A percentile compares a stretch with the other conserved stretches of the same genome.
These are phyloP conservation scores for Litoditis marina DNA, from an alignment of 2,888 invertebrate species.

Conservation along the genomic window DNA sequence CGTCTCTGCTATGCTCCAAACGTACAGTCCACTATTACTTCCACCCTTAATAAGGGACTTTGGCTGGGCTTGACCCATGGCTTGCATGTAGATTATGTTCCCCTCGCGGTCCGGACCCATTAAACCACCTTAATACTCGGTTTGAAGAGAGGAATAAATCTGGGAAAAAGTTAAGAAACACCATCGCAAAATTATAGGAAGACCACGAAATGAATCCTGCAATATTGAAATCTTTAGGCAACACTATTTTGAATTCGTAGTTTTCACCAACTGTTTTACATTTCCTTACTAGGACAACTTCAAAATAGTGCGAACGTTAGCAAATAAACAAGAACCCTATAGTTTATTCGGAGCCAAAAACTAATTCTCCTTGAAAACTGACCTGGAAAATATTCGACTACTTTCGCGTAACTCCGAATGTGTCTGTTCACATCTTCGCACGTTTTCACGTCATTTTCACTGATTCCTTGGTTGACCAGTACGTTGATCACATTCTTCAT, in stretches of 20 bases:
- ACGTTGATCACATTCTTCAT: conserved; percentile 25
- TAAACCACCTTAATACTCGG: conserved; percentile 38
- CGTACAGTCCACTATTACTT: conserved; percentile 46
- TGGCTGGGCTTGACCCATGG: conserved; percentile 40
- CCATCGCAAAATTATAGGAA: no score
- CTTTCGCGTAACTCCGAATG: conserved; percentile 32
- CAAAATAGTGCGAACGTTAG: no score
- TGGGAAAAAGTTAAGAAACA: no score
- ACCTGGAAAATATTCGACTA: conserved; percentile 53
- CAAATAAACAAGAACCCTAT: no score
- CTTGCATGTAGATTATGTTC: conserved; percentile 42
- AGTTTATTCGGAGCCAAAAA: no score
- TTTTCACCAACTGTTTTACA: no score
- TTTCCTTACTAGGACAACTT: no score
- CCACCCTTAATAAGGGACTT: conserved; percentile 49
- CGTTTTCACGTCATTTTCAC: conserved; percentile 23
- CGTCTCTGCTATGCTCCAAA: conserved; percentile 43
- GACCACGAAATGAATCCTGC: no score
- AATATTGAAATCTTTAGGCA: no score
- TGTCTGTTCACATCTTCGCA: conserved; percentile 45
- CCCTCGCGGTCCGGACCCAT: conserved; percentile 41
- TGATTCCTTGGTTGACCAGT: conserved; percentile 23
- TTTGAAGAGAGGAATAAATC: no score
- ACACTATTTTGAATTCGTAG: no score
- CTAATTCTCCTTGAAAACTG: no score